Base-by-base conservation (phyloP, 2,113 vertebrate species). In the Psettodes erumei region DNA sequence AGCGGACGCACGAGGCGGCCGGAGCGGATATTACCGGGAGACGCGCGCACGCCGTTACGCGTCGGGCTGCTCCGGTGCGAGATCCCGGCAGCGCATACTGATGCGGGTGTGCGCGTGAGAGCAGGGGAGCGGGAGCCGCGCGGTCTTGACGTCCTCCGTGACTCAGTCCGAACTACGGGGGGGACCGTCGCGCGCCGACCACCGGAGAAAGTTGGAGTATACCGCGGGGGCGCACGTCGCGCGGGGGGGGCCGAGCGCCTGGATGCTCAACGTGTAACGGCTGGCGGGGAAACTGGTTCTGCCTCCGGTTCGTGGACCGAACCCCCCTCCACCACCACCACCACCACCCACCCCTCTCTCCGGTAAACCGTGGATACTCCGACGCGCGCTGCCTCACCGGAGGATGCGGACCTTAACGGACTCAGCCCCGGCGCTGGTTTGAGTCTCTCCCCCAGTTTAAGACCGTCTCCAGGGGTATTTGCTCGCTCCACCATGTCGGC, bases 141-240 rank as follows among this genome's bases (percentile, higher is more conserved):
- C 30, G 8, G 27, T 23, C 23, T n/a, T 45, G 38, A 55, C 51
- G 60, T 51, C 53, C 60, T 53, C 25, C 25, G 30, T 10, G 12
- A 9, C n/a, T 28, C 27, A 25, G 51, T 74, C 45, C 63, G 9
- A 63, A 56, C 51, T 45, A 30, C 55, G n/a, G n/a, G n/a, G 2
- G 30, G 7, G 43, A 5, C 62, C 16, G 50, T 43, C 32, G 16
- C 61, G 30, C 60, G 1, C 10, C 38, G 16, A 68, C 6, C 73
- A 19, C 27, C 48, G 55, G 27, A 78, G 75, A 83, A 89, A 89
- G 88, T 89, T 89, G 78, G 76, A 74, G 75, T 45, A 23, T n/a
- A n/a, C n/a, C n/a, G 3, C 12, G 63, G 35, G 45, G 25, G 64
- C n/a, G 68, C 42, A 38, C 58, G n/a, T n/a, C n/a, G n/a, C n/a